These are phyloP conservation scores for Dynastes grantii DNA, from an alignment of 2,888 invertebrate genomes.

Conservation along the genomic window DNA sequence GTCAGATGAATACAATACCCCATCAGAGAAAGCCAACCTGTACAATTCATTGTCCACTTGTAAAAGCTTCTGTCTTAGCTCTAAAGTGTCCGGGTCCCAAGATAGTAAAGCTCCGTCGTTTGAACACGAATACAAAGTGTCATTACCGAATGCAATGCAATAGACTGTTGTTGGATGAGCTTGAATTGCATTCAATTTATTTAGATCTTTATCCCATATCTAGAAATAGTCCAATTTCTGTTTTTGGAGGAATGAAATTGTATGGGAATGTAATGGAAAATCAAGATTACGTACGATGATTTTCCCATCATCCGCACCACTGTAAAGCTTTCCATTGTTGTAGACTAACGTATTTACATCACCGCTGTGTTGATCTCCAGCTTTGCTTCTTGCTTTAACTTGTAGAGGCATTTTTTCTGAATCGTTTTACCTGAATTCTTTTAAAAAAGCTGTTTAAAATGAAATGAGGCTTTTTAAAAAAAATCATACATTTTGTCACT, in stretches of 20 bases:
- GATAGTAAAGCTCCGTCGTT: constrained; percentile 77
- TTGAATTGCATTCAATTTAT: constrained; percentile 68
- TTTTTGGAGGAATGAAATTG: not conserved
- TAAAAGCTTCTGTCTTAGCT: constrained; percentile 63
- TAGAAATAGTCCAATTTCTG: constrained; percentile 55
- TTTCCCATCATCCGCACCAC: constrained; percentile 72
- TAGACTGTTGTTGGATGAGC: constrained; percentile 78
- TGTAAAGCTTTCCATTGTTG: constrained; percentile 70
- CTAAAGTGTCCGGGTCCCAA: constrained; percentile 73
- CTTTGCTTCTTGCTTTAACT: constrained; percentile 64
- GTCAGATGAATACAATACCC: constrained; percentile 43
- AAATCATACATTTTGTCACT: too few species aligned
- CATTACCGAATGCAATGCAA: constrained; percentile 73
- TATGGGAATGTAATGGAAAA: too few species aligned
- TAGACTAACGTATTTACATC: constrained; percentile 70
- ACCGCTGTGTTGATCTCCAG: constrained; percentile 68
- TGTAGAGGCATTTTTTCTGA: constrained; percentile 61
- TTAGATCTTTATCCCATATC: constrained; percentile 71
- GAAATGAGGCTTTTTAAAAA: too few species aligned
- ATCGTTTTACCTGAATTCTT: too few species aligned
- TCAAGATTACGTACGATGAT: constrained; percentile 61
- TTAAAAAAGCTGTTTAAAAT: too few species aligned
- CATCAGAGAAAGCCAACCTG: constrained; percentile 28
- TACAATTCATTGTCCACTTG: constrained; percentile 54
- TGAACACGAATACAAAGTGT: constrained; percentile 76